A percentile compares a stretch with the other conserved stretches of the same genome.
Conservation (phyloP, 2,888 invertebrate species). For the Amaurobius ferox region DNA sequence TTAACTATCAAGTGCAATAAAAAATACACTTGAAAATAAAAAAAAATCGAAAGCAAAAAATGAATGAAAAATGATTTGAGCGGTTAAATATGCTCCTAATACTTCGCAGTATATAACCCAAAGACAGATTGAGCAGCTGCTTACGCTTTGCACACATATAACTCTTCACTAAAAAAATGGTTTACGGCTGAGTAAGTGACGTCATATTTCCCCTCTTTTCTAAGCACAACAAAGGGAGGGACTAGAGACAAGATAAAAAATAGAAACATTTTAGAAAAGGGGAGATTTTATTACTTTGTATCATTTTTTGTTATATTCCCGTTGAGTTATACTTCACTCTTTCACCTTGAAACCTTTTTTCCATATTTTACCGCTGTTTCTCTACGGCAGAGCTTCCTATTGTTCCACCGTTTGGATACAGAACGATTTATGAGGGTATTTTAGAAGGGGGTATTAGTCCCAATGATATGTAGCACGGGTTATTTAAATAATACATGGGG, state of each 20-base stretch:
- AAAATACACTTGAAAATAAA: no score
- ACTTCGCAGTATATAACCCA: neutral
- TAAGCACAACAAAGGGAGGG: constrained; percentile 41
- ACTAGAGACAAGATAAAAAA: constrained; percentile 37
- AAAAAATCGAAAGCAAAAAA: no score
- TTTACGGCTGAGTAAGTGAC: constrained; percentile 27
- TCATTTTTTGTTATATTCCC: constrained; percentile 36
- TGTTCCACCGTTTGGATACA: constrained; percentile 10
- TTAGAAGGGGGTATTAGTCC: constrained; percentile 5
- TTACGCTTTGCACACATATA: neutral
- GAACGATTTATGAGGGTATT: constrained; percentile 50
- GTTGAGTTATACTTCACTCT: constrained; percentile 41
- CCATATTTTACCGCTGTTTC: neutral
- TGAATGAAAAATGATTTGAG: neutral
- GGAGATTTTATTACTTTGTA: constrained; percentile 55
- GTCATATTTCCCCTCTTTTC: constrained; percentile 20
- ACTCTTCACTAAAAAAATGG: neutral
- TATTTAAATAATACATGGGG: constrained; percentile 30
- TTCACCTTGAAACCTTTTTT: neutral
- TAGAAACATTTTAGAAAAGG: neutral
- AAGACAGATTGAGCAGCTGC: neutral
- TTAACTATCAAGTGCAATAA: no score
- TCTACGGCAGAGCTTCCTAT: neutral
- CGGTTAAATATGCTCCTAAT: neutral
- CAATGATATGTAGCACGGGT: constrained; percentile 28